Conservation (phyloP, 2,888 invertebrate genomes). For the Stictocephala bisonia region DNA sequence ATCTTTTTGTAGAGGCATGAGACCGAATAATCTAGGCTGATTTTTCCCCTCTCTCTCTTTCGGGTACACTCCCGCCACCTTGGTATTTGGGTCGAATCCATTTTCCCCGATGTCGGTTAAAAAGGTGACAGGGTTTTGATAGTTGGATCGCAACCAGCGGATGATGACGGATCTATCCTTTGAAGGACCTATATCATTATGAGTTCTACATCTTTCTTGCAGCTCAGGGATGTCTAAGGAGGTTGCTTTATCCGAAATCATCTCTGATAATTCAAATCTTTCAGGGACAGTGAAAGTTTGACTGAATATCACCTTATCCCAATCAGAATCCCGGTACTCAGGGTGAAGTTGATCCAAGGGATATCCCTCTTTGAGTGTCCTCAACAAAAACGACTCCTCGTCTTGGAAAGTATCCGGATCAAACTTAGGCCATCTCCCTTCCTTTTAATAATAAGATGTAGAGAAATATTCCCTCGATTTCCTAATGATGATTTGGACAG, state of each 20-base stretch:
- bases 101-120: not conserved
- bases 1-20: not conserved
- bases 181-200: not conserved
- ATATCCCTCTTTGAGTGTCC: no score
- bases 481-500: no score
- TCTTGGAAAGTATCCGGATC: no score
- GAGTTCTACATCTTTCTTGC: not conserved
- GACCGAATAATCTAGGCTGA: constrained; percentile 14
- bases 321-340: no score
- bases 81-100: not conserved
- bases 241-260: not conserved
- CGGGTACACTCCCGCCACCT: constrained; percentile 5
- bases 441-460: no score
- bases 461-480: no score
- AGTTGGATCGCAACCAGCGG: not conserved
- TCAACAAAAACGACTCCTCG: no score
- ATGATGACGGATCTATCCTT: constrained; percentile 21
- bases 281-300: no score
- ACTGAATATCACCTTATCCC: no score
- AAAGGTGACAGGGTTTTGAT: not conserved
- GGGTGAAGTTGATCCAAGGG: no score
- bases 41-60: constrained; percentile 27
- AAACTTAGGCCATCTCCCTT: no score
- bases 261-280: no score
- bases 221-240: not conserved